Base-by-base conservation (phyloP, 2,113 vertebrate genomes). In the Dicerorhinus sumatrensis region DNA sequence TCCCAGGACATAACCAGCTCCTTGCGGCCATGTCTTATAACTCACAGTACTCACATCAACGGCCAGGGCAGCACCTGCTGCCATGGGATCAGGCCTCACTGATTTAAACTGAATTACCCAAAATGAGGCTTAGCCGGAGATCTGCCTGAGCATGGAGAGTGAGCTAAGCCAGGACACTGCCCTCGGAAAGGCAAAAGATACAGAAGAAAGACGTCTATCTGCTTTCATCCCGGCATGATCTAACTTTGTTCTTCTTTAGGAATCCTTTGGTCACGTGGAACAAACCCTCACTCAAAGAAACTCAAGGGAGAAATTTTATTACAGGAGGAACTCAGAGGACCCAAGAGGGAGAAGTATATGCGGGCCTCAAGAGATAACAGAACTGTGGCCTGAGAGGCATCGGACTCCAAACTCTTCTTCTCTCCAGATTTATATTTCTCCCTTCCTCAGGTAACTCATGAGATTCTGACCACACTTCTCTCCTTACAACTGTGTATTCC, bases 231-330 rank as follows among this genome's bases (percentile, higher is more conserved):
- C n/a, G 27, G 13, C 12, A 16, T 36, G n/a, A 58, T 69, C 88
- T 25, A 58, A 92, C 76, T 82, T 72, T 67, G 31, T 29, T 69
- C 80, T 82, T 67, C 56, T 79, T 92, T 70, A 76, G 48, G 62
- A 63, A 73, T 29, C 58, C 60, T 94, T 77, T 56, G 21, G 39
- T 42, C 73, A 77, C 13, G 1, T 51, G 58, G 27, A 82, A 90
- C 42, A 96, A 95, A 58, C 36, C 17, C 21, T 92, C 63, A 81
- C 76, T 96, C 70, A 79, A 51, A 83, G 84, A 70, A 92, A 69
- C 29, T 79, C 77, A 31, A 63, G n/a, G 67, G 31, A 89, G 33
- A 97, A 82, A 39, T 96, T 85, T 95, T 70, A 46, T 39, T 82
- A 72, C 8, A 85, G 42, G 36, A 84, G 27, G 1, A 9, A 6